phyloP scores from a whole-genome alignment of 2,888 invertebrate genomes.

The Eupithecia pulchellata region DNA sequence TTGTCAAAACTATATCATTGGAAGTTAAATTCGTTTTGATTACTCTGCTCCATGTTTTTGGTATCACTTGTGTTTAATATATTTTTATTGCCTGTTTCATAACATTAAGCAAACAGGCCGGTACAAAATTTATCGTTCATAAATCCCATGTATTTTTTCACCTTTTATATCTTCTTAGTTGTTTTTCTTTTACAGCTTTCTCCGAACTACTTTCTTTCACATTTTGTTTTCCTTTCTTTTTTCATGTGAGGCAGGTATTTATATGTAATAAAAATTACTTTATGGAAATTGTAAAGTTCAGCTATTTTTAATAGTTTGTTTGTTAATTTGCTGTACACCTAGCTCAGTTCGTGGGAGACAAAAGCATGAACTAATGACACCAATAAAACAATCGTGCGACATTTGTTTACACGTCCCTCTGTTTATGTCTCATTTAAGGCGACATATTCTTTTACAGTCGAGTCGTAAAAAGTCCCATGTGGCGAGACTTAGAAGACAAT shows the following conservation, averaged over 20 bases:
- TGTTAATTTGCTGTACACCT: not conserved
- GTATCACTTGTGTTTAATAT: no score
- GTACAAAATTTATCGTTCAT: not conserved
- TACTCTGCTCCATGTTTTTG: no score
- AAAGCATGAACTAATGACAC: slow-evolving; percentile 80
- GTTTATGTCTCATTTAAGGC: slow-evolving; percentile 85
- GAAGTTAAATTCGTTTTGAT: no score
- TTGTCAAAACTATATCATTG: not conserved
- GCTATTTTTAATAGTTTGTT: not conserved
- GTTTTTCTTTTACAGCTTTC: not conserved
- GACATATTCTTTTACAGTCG: slow-evolving; percentile 80
- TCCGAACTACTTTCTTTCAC: not conserved
- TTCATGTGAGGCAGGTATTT: not conserved
- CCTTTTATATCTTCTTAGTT: no score
- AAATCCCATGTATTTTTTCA: not conserved
- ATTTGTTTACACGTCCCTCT: slow-evolving; percentile 83
- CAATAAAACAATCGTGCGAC: slow-evolving; percentile 84
- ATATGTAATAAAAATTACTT: not conserved
- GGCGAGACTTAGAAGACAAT: slow-evolving; percentile 69
- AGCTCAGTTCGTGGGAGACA: not conserved
- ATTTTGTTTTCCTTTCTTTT: not conserved
- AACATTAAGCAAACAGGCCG: no score
- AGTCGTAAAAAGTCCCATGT: slow-evolving; percentile 78
- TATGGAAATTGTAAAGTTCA: not conserved
- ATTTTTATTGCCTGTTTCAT: no score